Evolutionary conservation across 1,140 invertebrate species (phyloP).

Genomic region (Sitophilus oryzae): DNA sequence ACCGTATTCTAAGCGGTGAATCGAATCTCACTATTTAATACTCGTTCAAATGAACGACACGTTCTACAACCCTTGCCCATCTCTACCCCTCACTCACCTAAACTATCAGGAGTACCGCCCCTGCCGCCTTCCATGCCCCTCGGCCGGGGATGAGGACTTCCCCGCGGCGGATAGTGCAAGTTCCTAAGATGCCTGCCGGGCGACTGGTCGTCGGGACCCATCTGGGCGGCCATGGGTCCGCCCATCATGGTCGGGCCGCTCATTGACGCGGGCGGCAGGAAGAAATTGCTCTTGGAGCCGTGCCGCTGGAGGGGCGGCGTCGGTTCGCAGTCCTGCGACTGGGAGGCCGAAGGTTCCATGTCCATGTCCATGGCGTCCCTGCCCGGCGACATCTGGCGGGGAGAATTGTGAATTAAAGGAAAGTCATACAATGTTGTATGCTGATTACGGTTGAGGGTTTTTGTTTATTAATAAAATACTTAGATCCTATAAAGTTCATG

Average conservation of each 20-base stretch:
- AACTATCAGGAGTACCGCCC: constrained; percentile 61
- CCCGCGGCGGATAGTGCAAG: constrained; percentile 43
- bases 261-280: constrained; percentile 60
- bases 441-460: too few relatives aligned
- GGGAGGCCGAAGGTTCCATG: constrained; percentile 78
- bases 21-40: too few relatives aligned
- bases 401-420: too few relatives aligned
- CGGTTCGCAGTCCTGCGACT: constrained; percentile 89
- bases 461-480: too few relatives aligned
- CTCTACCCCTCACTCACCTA: constrained; percentile 16
- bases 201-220: constrained; percentile 15
- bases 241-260: constrained; percentile 25
- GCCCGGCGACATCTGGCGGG: constrained; percentile 77
- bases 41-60: too few relatives aligned
- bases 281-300: constrained; percentile 89
- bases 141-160: constrained; percentile 70
- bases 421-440: too few relatives aligned
- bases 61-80: too few relatives aligned
- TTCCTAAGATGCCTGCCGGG: constrained; percentile 13
- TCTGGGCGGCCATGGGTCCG: constrained; percentile 1
- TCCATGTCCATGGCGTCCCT: constrained; percentile 70
- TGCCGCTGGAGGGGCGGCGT: constrained; percentile 84
- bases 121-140: constrained; percentile 60
- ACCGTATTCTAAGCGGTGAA: too few relatives aligned
- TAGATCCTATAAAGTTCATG: too few relatives aligned